A percentile compares a stretch with the other conserved stretches of the same genome.
phyloP scores from a whole-genome alignment of 2,888 invertebrate species.

The Ennomos erosarius region DNA sequence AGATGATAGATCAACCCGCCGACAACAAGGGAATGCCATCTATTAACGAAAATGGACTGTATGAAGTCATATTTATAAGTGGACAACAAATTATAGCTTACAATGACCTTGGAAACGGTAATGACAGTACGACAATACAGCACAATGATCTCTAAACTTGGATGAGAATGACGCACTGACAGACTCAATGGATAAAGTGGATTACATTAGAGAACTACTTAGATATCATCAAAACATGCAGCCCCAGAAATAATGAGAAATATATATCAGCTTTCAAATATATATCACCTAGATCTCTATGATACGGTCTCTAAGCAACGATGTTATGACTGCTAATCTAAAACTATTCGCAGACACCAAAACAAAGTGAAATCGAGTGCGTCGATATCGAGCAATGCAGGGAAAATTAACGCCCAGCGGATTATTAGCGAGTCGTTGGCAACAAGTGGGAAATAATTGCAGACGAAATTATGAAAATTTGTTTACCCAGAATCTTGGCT shows the following conservation, averaged over 20 bases:
- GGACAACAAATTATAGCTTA: constrained; percentile 43
- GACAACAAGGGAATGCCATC: constrained; percentile 33
- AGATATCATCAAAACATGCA: not conserved
- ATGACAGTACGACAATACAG: constrained; percentile 51
- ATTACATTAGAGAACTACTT: not conserved
- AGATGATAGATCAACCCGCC: constrained; percentile 1
- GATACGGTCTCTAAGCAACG: constrained; percentile 22
- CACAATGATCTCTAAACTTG: constrained; percentile 50
- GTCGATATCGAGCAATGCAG: constrained; percentile 22
- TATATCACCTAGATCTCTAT: constrained; percentile 9
- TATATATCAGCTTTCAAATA: constrained; percentile 2
- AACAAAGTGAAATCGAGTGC: constrained; percentile 33
- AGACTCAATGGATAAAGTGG: constrained; percentile 15
- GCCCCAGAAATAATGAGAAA: not conserved
- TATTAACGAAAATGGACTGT: constrained; percentile 52
- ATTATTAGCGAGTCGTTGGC: constrained; percentile 35
- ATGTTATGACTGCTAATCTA: constrained; percentile 37
- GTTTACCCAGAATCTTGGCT: constrained; percentile 24
- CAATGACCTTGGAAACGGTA: constrained; percentile 50
- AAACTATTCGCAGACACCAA: constrained; percentile 34
- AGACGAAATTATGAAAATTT: constrained; percentile 11
- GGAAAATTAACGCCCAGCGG: constrained; percentile 21
- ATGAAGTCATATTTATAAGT: constrained; percentile 61
- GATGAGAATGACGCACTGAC: constrained; percentile 51
- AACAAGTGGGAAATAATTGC: constrained; percentile 27